phyloP scores from a whole-genome alignment of 2,797 vertebrate genomes.

The Tamandua tetradactyla region DNA sequence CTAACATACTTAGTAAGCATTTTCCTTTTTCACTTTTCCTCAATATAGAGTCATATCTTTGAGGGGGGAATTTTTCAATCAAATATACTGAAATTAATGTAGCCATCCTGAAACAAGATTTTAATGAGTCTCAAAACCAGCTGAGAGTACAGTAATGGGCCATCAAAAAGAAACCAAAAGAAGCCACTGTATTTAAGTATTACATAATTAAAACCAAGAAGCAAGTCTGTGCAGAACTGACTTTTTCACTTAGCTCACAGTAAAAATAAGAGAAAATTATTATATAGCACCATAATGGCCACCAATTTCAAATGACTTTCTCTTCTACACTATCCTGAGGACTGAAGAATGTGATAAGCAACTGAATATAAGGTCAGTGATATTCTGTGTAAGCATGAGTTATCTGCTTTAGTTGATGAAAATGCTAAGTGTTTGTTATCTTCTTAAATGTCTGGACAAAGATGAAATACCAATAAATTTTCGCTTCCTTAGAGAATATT shows the following conservation, averaged over 20 bases:
- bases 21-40: neutral
- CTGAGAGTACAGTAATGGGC: neutral
- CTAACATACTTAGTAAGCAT: neutral
- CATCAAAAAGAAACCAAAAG: no score
- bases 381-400: neutral
- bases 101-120: neutral
- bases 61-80: neutral
- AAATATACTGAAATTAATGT: neutral
- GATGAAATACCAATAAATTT: neutral
- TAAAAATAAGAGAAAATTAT: neutral
- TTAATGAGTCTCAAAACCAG: neutral
- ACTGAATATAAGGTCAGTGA: neutral
- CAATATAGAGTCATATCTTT: neutral
- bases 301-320: neutral
- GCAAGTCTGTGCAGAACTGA: neutral
- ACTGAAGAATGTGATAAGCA: neutral
- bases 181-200: neutral
- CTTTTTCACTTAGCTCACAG: neutral
- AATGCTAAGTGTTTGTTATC: neutral
- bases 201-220: neutral
- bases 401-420: neutral
- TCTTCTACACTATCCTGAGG: neutral
- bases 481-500: neutral
- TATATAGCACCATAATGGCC: neutral
- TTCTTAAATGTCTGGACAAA: neutral